Evolutionary conservation across 2,113 vertebrate species (phyloP).

Genomic region (Scalopus aquaticus): DNA sequence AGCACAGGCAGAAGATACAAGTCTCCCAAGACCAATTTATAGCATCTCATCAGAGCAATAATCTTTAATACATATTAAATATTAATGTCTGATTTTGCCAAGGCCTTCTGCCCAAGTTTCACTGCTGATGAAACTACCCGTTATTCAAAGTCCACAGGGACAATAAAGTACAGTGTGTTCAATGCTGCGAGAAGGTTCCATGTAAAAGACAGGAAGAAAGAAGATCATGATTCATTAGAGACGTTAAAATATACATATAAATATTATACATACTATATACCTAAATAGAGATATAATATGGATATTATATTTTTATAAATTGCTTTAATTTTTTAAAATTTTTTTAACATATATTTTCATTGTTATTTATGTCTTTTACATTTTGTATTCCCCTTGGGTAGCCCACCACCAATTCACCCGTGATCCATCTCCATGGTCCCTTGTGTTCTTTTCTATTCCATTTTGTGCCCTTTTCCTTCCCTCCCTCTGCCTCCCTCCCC

Average conservation of each 20-base stretch:
- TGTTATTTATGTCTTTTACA: no score
- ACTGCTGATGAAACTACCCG: conserved; percentile 14
- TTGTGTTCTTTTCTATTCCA: no score
- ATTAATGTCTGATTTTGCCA: conserved; percentile 49
- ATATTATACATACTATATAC: no score
- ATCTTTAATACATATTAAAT: conserved; percentile 56
- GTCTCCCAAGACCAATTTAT: conserved; percentile 18
- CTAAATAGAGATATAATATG: no score
- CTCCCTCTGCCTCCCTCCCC: no score
- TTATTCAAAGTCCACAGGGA: conserved; percentile 32
- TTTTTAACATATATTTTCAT: no score
- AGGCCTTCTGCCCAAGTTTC: conserved; percentile 27
- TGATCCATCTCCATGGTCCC: no score
- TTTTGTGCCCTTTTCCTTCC: no score
- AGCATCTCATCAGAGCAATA: conserved; percentile 35
- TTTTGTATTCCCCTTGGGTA: no score
- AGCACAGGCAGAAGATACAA: conserved; percentile 6
- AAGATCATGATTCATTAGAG: neutral
- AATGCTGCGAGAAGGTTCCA: neutral
- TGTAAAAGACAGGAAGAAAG: conserved; percentile 5
- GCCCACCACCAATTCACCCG: no score
- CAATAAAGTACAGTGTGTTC: conserved; percentile 7
- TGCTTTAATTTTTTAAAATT: neutral
- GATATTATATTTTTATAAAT: neutral
- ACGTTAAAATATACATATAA: neutral